Evolutionary conservation across 2,113 vertebrate species (phyloP), one percentile per base, ranked within the genome.

Genomic region (Lagopus muta): DNA sequence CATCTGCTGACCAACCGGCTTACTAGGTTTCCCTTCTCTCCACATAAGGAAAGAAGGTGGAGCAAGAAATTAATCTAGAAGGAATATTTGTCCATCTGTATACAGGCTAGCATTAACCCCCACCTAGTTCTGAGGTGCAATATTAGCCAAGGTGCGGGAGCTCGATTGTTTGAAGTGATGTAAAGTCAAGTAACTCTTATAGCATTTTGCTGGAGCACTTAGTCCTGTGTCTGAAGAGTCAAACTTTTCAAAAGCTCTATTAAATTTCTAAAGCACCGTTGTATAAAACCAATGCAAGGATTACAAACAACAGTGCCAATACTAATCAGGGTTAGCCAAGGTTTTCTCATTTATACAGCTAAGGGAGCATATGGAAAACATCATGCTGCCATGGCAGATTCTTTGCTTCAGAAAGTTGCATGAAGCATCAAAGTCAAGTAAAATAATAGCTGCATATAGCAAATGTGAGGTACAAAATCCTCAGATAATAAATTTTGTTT

Each of bases 331-430:
- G 75, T 89, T 92, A 96, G 55, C 24, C 87, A 89, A 89, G 75
- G 42, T 73, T 94, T 94, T 86, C 65, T 82, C 65, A 90, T 94
- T 93, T 72, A 57, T 86, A 70, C 67, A 83, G 30, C 75, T 81
- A 83, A 74, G 42, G 18, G 61, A 91, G 52, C 91, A 94, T 96
- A 94, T 91, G 95, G 93, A 61, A 91, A 92, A 86, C 80, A 79
- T 89, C 79, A 82, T 74, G 22, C 77, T 91, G 91, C 92, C 91
- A 83, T n/a, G 77, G 61, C 9, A 88, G 79, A 95, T 69, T 86
- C 75, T 95, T 93, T 91, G 72, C 91, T 91, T 94, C 78, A 75
- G 60, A 83, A 95, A 86, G 55, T 86, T 93, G 82, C 57, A 42
- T 42, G 88, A 94, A 96, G 90, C 75, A 88, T 91, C 79, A 96